phyloP scores from a whole-genome alignment of 2,113 vertebrate species.

The Hippoglossus stenolepis region DNA sequence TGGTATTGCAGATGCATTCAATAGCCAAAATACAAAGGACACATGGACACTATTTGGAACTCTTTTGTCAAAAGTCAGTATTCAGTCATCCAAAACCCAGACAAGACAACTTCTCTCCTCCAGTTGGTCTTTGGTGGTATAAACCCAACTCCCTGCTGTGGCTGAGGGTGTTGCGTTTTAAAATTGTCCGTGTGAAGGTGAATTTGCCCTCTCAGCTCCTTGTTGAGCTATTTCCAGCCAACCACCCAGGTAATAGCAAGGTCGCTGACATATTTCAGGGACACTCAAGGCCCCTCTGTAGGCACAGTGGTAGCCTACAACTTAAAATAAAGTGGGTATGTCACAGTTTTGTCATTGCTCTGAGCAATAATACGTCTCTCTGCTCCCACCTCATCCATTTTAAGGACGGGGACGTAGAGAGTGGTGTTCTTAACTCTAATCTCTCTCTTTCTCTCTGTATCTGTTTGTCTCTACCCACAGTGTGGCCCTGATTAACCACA shows the following conservation, averaged over 20 bases:
- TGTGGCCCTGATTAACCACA: conserved; percentile 95
- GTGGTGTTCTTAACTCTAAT: neutral
- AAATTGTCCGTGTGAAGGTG: conserved; percentile 7
- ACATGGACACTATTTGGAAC: no score
- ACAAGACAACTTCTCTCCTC: neutral
- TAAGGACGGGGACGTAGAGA: neutral
- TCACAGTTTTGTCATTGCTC: neutral
- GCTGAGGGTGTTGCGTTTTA: conserved; percentile 7
- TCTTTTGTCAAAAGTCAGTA: neutral
- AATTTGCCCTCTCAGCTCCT: conserved; percentile 21
- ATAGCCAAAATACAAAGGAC: neutral
- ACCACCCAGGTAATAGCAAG: conserved; percentile 4
- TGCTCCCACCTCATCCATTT: neutral
- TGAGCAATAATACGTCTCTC: neutral
- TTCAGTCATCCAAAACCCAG: neutral
- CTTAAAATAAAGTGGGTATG: conserved; percentile 12
- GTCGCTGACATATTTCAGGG: neutral
- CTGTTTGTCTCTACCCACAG: conserved; percentile 75
- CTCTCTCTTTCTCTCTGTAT: neutral
- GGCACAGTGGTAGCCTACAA: neutral
- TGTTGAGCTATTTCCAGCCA: conserved; percentile 41
- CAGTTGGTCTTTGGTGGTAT: conserved; percentile 32
- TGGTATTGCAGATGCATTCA: neutral
- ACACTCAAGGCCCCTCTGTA: neutral
- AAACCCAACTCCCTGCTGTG: conserved; percentile 2